A percentile compares a stretch with the other conserved stretches of the same genome.
Evolutionary conservation across 2,797 vertebrate species (phyloP).

Genomic region (Sebastes matsubarae): DNA sequence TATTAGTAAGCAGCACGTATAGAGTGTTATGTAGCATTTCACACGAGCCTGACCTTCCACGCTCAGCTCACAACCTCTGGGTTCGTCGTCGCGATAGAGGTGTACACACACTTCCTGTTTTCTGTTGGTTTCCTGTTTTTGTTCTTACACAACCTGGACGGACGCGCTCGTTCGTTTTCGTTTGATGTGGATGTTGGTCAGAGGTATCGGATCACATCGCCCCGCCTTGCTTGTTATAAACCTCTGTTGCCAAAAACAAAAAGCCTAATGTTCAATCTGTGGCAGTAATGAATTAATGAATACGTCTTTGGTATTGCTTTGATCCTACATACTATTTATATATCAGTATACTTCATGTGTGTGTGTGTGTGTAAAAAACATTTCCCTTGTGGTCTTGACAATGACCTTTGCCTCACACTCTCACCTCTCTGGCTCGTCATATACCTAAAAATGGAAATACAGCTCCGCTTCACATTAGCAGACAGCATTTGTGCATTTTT

Average conservation of each 20-base stretch:
- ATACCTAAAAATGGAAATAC: conserved; percentile 8
- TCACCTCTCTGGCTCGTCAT: neutral
- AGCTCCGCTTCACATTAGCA: neutral
- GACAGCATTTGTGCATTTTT: neutral
- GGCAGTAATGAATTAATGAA: neutral
- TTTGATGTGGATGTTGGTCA: conserved; percentile 25
- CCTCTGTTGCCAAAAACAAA: neutral
- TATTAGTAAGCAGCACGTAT: conserved; percentile 12
- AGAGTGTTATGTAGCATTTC: neutral
- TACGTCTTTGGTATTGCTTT: neutral
- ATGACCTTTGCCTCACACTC: conserved; percentile 20
- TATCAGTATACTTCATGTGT: neutral
- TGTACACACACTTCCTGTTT: conserved; percentile 65
- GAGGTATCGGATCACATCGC: neutral
- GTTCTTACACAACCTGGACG: conserved; percentile 63
- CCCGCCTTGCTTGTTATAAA: neutral
- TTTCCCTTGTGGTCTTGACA: neutral
- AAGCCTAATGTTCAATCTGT: neutral
- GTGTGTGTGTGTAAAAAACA: neutral
- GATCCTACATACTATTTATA: neutral
- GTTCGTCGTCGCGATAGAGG: conserved; percentile 14
- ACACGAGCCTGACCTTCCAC: conserved; percentile 49
- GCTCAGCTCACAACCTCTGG: conserved; percentile 16
- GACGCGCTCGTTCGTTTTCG: neutral
- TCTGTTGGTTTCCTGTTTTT: conserved; percentile 80